phyloP scores from a whole-genome alignment of 2,113 vertebrate genomes.

The Peromyscus leucopus region DNA sequence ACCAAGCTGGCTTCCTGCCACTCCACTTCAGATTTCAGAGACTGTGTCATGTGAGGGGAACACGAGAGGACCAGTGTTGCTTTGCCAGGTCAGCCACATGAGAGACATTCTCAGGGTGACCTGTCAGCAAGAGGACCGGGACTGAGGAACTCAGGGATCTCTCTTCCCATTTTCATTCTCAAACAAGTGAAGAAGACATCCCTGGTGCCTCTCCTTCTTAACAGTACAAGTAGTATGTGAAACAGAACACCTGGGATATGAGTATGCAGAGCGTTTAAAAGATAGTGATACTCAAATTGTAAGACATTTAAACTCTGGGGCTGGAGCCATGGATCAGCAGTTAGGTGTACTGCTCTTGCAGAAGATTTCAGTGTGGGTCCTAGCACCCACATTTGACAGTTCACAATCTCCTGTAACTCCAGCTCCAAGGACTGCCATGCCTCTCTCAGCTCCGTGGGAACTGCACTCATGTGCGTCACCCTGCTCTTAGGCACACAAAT shows the following conservation, averaged over 20 bases:
- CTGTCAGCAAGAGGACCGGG: not conserved
- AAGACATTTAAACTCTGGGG: not conserved
- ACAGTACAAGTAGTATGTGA: not conserved
- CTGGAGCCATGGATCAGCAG: not conserved
- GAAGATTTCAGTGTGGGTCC: not conserved
- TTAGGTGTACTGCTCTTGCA: not conserved
- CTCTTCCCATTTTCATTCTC: not conserved
- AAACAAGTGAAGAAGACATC: not conserved
- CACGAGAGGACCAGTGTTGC: not conserved
- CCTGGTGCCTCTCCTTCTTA: not conserved
- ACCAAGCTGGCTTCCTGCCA: constrained; percentile 58
- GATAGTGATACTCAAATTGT: not conserved
- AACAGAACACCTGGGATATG: not conserved
- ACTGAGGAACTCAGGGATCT: not conserved
- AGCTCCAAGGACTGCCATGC: not conserved
- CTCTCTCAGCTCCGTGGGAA: not conserved
- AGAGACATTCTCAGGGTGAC: not conserved
- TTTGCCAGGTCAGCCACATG: not conserved
- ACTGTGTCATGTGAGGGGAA: not conserved
- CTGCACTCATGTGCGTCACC: not conserved
- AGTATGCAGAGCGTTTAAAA: not conserved
- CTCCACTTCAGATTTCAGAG: not conserved
- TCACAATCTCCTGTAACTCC: not conserved
- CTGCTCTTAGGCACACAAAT: too few relatives aligned
- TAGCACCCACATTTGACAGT: not conserved